Evolutionary conservation across 64 coral and sea anemone genomes (phyloP).

Genomic region (Pachyseris speciosa): DNA sequence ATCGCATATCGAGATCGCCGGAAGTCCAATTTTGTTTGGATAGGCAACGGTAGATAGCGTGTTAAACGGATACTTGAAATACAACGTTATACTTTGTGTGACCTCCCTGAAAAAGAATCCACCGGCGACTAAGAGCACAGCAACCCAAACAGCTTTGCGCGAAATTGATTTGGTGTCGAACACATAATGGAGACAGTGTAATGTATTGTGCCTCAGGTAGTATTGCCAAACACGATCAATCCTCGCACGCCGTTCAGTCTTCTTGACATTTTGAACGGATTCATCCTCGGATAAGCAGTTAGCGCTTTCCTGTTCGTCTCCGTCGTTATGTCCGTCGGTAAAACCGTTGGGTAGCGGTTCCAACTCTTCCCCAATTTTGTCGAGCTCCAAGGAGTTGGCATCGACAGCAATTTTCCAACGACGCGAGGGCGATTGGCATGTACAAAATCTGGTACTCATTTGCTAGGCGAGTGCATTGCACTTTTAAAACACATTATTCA

Average conservation of each 20-base stretch:
- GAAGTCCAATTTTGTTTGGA: constrained; percentile 53
- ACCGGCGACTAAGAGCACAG: constrained; percentile 56
- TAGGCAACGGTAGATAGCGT: constrained; percentile 84
- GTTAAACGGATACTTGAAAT: constrained; percentile 81
- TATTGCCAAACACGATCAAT: constrained; percentile 60
- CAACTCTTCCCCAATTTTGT: background rate
- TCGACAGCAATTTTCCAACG: constrained; percentile 32
- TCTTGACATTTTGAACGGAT: background rate
- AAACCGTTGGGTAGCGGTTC: constrained; percentile 23
- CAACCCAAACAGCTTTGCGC: constrained; percentile 75
- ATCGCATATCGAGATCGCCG: constrained; percentile 84
- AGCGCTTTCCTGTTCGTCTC: background rate
- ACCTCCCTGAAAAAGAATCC: constrained; percentile 87
- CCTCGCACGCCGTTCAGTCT: constrained; percentile 24
- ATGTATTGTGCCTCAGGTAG: constrained; percentile 74
- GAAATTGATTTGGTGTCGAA: constrained; percentile 89
- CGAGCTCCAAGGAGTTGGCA: background rate
- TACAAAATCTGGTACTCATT: constrained; percentile 34
- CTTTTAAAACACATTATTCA: constrained; percentile 44
- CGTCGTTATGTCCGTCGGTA: background rate
- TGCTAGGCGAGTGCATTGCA: constrained; percentile 47
- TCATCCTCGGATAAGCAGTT: background rate
- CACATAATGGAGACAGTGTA: constrained; percentile 88
- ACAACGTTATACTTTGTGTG: constrained; percentile 71
- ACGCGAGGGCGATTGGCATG: constrained; percentile 31